Percentiles rank a stretch among this genome's conserved stretches.
These are phyloP conservation scores for Hyalella azteca DNA, from an alignment of 2,888 invertebrate species.

Conservation along the genomic window DNA sequence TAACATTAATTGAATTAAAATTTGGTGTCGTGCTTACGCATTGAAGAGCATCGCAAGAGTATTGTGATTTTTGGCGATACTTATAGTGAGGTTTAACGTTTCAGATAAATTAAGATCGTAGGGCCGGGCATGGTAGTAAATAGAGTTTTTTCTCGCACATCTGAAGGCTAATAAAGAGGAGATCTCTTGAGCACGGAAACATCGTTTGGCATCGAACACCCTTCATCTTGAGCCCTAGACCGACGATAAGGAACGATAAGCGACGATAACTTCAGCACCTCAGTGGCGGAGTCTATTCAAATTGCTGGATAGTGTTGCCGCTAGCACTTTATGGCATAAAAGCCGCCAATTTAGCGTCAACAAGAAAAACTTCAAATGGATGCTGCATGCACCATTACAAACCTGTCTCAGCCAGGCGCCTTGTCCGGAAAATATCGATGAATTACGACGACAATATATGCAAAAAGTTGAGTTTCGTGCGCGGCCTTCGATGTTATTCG, in stretches of 20 bases:
- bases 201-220: slow-evolving; percentile 14
- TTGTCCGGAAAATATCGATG: background rate
- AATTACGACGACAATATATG: background rate
- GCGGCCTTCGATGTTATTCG: background rate
- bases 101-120: too few species aligned
- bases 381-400: background rate
- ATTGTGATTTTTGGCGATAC: too few species aligned
- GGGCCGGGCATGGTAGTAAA: background rate
- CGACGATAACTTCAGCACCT: slow-evolving; percentile 24
- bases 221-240: background rate
- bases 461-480: background rate
- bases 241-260: slow-evolving; percentile 4
- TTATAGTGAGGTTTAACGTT: too few species aligned
- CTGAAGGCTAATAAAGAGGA: background rate
- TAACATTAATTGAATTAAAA: too few species aligned
- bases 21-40: too few species aligned
- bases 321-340: slow-evolving; percentile 5
- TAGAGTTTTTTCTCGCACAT: background rate
- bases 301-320: slow-evolving; percentile 17
- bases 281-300: slow-evolving; percentile 16
- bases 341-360: background rate
- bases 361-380: background rate
- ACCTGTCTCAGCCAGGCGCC: background rate
- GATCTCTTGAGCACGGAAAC: background rate
- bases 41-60: too few species aligned